phyloP scores from a whole-genome alignment of 1,140 invertebrate genomes.

The Berghia stephanieae region DNA sequence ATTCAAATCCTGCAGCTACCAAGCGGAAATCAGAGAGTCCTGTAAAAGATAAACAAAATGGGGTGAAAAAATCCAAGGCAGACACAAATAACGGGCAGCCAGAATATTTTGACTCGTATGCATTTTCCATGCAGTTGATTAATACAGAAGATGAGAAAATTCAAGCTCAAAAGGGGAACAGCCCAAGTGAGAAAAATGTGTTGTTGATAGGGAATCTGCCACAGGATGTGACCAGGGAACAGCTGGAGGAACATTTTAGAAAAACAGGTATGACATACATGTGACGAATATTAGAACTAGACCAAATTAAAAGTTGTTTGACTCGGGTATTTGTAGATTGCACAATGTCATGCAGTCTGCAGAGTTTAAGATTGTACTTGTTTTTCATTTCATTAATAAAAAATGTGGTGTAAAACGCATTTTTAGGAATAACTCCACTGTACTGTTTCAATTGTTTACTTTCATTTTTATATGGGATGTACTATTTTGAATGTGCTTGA shows the following conservation, averaged over 20 bases:
- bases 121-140: conserved; percentile 32
- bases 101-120: conserved; percentile 23
- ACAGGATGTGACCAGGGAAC: conserved; percentile 50
- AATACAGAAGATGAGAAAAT: conserved; percentile 28
- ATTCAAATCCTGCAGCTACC: neutral
- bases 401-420: too few relatives aligned
- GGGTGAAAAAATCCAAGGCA: conserved; percentile 5
- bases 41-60: neutral
- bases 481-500: too few relatives aligned
- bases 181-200: conserved; percentile 47
- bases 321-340: too few relatives aligned
- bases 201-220: conserved; percentile 59
- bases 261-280: conserved; percentile 48
- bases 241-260: conserved; percentile 56
- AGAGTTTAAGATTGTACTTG: too few relatives aligned
- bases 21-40: conserved; percentile 28
- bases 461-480: too few relatives aligned
- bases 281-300: neutral
- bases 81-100: neutral
- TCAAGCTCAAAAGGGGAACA: conserved; percentile 9
- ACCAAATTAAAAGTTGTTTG: too few relatives aligned
- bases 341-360: too few relatives aligned
- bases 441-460: too few relatives aligned
- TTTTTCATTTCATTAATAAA: too few relatives aligned
- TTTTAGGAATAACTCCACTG: too few relatives aligned